Base-by-base conservation (phyloP, 2,797 vertebrate genomes). In the Bovichtus variegatus region DNA sequence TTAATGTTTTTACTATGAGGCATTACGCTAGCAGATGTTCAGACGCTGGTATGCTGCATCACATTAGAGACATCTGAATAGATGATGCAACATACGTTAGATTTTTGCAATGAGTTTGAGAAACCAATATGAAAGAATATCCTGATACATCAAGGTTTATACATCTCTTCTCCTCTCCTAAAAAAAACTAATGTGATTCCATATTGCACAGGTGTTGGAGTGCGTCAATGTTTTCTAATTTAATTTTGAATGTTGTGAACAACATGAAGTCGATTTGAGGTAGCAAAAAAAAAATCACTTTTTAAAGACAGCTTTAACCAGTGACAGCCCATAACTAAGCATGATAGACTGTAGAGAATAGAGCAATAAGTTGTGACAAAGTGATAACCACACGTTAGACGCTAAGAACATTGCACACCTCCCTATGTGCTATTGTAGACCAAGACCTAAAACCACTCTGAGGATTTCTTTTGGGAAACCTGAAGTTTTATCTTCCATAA, bases 371-470 rank as follows among this genome's bases (percentile, higher is more conserved):
- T 61, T 79, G 63, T 76, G 65, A 82, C 57, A 54, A 66, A 67
- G 67, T 74, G 59, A 71, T 68, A 63, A 49, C 15, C 50, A 53
- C 66, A 74, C 34, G 16, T 15, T 64, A 55, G 36, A 75, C 13
- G 60, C 61, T 65, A 79, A 78, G 83, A 81, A 78, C 79, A 86
- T 59, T 62, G 60, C 55, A 50, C 23, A 25, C 74, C 53, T n/a
- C n/a, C n/a, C n/a, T n/a, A n/a, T n/a, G n/a, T n/a, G n/a, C n/a
- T n/a, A n/a, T n/a, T n/a, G n/a, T n/a, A n/a, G n/a, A n/a, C n/a
- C n/a, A n/a, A n/a, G n/a, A n/a, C n/a, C n/a, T n/a, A n/a, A n/a
- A n/a, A n/a, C n/a, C n/a, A n/a, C n/a, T n/a, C n/a, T n/a, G n/a
- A n/a, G n/a, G n/a, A n/a, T n/a, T n/a, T n/a, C n/a, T n/a, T n/a